These are phyloP conservation scores for Tragelaphus strepsiceros DNA, from an alignment of 2,113 vertebrate genomes.

Conservation along the genomic window DNA sequence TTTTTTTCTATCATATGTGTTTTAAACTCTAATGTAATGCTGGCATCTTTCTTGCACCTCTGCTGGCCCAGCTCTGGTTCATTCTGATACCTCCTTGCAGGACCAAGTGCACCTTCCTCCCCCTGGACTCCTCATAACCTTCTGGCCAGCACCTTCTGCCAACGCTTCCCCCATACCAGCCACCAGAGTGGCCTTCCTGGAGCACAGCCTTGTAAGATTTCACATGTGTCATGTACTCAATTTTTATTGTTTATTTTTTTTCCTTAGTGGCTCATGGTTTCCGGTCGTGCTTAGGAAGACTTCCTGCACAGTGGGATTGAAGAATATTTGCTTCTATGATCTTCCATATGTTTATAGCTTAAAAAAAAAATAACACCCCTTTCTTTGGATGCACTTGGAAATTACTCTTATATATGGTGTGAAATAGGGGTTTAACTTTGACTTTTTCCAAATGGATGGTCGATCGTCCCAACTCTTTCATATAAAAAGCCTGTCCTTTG, in stretches of 20 bases:
- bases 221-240: too few species aligned
- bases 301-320: background rate
- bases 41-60: background rate
- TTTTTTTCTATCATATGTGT: background rate
- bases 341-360: background rate
- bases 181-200: background rate
- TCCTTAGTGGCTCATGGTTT: background rate
- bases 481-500: background rate
- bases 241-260: background rate
- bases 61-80: background rate
- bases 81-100: background rate
- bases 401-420: background rate
- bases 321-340: background rate
- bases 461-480: background rate
- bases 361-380: background rate
- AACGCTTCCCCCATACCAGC: accelerated
- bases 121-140: background rate
- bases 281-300: background rate
- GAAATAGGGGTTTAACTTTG: background rate
- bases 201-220: background rate
- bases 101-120: too few species aligned
- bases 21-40: background rate
- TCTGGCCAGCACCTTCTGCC: too few species aligned
- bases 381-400: background rate
- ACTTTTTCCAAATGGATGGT: background rate